Conservation (phyloP, 2,888 invertebrate genomes). For the Melangyna quadrimaculata region DNA sequence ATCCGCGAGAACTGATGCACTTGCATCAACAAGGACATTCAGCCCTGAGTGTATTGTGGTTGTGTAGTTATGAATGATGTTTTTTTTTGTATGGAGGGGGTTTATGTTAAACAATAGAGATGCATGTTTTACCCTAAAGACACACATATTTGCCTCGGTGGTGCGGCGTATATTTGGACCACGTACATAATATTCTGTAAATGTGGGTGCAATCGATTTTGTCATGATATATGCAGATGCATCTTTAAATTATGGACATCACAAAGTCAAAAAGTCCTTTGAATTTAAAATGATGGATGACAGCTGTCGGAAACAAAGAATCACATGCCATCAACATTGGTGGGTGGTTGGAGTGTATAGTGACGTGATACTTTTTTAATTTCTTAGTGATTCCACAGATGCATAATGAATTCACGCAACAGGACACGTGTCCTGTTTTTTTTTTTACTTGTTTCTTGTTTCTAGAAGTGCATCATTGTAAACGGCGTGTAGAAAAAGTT, state of each 20-base stretch:
- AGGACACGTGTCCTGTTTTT: slow-evolving; percentile 55
- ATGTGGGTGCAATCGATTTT: slow-evolving; percentile 45
- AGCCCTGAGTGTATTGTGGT: slow-evolving; percentile 2
- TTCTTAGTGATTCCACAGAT: slow-evolving; percentile 40
- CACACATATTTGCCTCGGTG: slow-evolving; percentile 42
- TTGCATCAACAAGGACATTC: slow-evolving; percentile 64
- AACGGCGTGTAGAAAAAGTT: slow-evolving; percentile 15
- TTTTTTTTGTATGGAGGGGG: neutral
- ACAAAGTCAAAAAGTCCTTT: slow-evolving; percentile 41
- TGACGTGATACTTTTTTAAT: slow-evolving; percentile 51
- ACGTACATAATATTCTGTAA: neutral
- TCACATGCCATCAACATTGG: slow-evolving; percentile 35
- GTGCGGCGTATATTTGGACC: neutral
- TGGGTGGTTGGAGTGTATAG: neutral
- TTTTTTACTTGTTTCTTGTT: neutral
- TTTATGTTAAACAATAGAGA: slow-evolving; percentile 28
- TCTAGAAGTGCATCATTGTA: slow-evolving; percentile 31
- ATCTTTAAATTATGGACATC: slow-evolving; percentile 35
- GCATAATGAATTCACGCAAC: slow-evolving; percentile 46
- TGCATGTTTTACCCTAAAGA: slow-evolving; percentile 60
- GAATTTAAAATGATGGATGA: slow-evolving; percentile 1
- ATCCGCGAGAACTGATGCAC: slow-evolving; percentile 68
- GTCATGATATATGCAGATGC: slow-evolving; percentile 40
- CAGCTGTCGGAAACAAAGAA: slow-evolving; percentile 41
- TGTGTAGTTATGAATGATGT: slow-evolving; percentile 1